These are phyloP conservation scores for Pammene fasciana DNA, from an alignment of 2,888 invertebrate species.

Conservation along the genomic window DNA sequence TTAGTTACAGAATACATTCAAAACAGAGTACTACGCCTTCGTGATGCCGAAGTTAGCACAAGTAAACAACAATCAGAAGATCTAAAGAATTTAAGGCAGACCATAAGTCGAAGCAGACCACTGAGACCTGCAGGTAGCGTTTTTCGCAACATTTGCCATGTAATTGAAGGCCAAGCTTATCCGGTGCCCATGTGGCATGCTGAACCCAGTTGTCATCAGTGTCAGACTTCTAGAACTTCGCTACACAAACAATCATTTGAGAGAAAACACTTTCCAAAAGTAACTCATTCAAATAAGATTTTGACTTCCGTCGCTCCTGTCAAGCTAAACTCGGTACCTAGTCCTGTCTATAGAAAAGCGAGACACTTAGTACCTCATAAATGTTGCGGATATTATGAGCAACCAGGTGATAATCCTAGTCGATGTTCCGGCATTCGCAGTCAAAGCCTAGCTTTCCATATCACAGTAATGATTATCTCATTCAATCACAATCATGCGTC, in stretches of 20 bases:
- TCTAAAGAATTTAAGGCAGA: constrained; percentile 68
- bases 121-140: constrained; percentile 66
- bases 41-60: constrained; percentile 55
- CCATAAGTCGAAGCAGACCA: constrained; percentile 65
- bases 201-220: constrained; percentile 55
- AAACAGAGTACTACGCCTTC: constrained; percentile 66
- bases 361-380: constrained; percentile 59
- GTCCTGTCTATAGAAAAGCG: constrained; percentile 53
- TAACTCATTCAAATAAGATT: constrained; percentile 56
- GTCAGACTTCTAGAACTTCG: constrained; percentile 48
- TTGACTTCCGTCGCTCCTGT: constrained; percentile 53
- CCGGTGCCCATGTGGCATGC: constrained; percentile 72
- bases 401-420: constrained; percentile 46
- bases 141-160: constrained; percentile 64
- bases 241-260: constrained; percentile 43
- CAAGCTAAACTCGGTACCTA: constrained; percentile 50
- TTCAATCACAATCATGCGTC: background rate
- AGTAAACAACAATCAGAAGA: constrained; percentile 61
- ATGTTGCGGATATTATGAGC: constrained; percentile 53
- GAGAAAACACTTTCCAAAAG: constrained; percentile 48
- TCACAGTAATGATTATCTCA: background rate
- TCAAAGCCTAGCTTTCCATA: constrained; percentile 7
- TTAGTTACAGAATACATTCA: constrained; percentile 74
- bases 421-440: background rate
- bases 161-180: constrained; percentile 68